phyloP scores from a whole-genome alignment of 2,888 invertebrate species.

The Parnassius orleans region DNA sequence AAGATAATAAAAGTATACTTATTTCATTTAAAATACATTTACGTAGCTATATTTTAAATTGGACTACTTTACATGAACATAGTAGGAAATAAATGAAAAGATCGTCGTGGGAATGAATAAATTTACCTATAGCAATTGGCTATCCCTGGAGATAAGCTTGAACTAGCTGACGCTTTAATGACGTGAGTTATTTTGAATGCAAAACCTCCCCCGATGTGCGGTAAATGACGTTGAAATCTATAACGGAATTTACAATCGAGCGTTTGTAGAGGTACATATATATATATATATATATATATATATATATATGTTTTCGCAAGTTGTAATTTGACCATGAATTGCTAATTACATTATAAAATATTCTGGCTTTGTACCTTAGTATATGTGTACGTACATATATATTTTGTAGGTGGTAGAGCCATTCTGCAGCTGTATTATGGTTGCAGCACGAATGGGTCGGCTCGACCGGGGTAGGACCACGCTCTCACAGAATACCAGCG shows the following conservation, averaged over 20 bases:
- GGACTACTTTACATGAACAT: too few relatives aligned
- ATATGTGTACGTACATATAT: too few relatives aligned
- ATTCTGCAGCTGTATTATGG: too few relatives aligned
- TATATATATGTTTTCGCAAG: neutral
- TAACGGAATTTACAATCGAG: conserved; percentile 12
- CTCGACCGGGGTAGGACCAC: too few relatives aligned
- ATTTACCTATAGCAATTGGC: conserved; percentile 5
- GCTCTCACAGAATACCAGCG: too few relatives aligned
- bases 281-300: neutral
- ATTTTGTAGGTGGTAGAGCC: too few relatives aligned
- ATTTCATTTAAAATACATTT: too few relatives aligned
- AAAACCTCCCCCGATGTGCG: conserved; percentile 8
- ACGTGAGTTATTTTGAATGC: conserved; percentile 17
- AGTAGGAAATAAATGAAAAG: too few relatives aligned
- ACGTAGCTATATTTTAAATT: too few relatives aligned
- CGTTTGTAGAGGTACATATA: neutral
- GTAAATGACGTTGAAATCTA: conserved; percentile 4
- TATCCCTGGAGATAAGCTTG: conserved; percentile 10
- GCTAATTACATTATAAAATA: conserved; percentile 6
- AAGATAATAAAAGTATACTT: too few relatives aligned
- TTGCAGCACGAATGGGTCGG: too few relatives aligned
- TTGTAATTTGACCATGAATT: conserved; percentile 10
- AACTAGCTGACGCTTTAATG: conserved; percentile 3
- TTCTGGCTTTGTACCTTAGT: neutral
- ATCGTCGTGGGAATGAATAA: neutral